Percentiles rank a stretch among this genome's conserved stretches.
phyloP scores from a whole-genome alignment of 1,140 invertebrate species.

The Colletes latitarsis region DNA sequence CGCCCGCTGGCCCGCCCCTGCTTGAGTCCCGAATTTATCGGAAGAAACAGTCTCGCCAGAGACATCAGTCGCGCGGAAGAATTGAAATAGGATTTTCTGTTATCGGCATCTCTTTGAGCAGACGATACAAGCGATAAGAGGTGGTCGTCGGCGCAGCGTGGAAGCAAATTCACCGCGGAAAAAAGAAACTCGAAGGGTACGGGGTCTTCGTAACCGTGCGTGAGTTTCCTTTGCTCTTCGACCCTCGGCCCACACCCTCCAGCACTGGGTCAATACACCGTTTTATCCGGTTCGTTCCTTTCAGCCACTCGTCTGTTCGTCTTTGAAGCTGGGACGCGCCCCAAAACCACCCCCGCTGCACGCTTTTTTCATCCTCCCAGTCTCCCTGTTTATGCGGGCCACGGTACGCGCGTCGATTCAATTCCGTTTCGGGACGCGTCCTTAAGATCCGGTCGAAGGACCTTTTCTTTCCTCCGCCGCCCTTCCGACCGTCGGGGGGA shows the following conservation, averaged over 20 bases:
- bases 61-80: conserved; percentile 28
- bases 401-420: conserved; percentile 59
- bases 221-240: neutral
- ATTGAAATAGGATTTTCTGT: conserved; percentile 47
- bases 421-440: conserved; percentile 53
- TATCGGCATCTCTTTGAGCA: conserved; percentile 44
- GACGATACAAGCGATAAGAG: conserved; percentile 51
- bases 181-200: conserved; percentile 18
- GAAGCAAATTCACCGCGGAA: conserved; percentile 51
- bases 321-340: conserved; percentile 33
- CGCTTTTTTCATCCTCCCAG: conserved; percentile 10
- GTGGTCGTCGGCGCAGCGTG: neutral
- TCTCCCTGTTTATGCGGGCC: conserved; percentile 58
- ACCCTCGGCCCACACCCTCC: neutral
- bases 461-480: neutral
- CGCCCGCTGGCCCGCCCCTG: no score
- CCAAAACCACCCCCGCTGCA: neutral
- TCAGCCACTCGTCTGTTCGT: conserved; percentile 27
- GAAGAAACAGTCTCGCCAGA: neutral
- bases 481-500: neutral
- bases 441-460: conserved; percentile 32
- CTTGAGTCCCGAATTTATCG: neutral
- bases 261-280: conserved; percentile 45
- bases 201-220: conserved; percentile 18
- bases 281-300: conserved; percentile 55